Base-by-base conservation (phyloP, 2,888 invertebrate genomes). In the Chaitophorus viminalis region DNA sequence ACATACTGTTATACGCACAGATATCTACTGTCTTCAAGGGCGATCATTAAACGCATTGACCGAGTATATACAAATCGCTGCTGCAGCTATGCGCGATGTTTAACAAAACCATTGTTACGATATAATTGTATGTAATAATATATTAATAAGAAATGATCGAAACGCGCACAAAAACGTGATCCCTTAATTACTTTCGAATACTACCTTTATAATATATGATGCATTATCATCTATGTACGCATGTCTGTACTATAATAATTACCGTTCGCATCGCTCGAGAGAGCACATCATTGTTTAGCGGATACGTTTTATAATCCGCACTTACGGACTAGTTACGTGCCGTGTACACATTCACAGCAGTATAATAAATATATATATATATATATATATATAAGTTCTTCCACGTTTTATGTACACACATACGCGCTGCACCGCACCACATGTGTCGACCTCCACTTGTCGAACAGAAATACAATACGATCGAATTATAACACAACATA, bases 401-500 rank as follows among this genome's bases (percentile, higher is more conserved):
- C n/a, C n/a, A n/a, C n/a, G n/a, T n/a, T n/a, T n/a, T n/a, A n/a
- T n/a, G n/a, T n/a, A n/a, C n/a, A n/a, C n/a, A n/a, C n/a, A n/a
- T n/a, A n/a, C n/a, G n/a, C n/a, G 11, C 14, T 14, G 14, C 2
- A 14, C 14, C 46, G 11, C 46, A 11, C 46, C 46, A 9, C 46
- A 46, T 46, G 25, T 33, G 17, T 72, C 33, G 72, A 82, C 72
- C 36, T 82, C 81, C 46, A 36, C 11, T 14, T 17, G 39, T 52
- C 11, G 17, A 74, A 82, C 33, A 72, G 52, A 82, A 54, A 82
- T 54, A 33, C 54, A 82, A 82, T 82, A 74, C 72, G 18, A 74
- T 74, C 17, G 17, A 82, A 52, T 82, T 72, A 72, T 72, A 52
- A 33, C 81, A 46, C 68, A 29, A 5, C 46, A n/a, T 6, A n/a